Base-by-base conservation (phyloP, 1,140 invertebrate species). In the Lordiphosa collinella region DNA sequence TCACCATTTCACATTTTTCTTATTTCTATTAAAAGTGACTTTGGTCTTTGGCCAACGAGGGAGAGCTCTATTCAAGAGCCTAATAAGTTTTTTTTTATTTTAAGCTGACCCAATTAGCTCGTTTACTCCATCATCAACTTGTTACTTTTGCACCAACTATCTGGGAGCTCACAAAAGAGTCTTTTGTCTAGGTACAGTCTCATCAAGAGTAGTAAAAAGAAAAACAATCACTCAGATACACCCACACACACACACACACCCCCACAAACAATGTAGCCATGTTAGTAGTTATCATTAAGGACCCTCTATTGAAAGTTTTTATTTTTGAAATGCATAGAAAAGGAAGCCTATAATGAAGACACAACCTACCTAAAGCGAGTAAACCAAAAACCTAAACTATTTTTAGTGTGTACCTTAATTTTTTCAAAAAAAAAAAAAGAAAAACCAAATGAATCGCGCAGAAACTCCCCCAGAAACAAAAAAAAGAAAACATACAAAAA, bases 351-450 rank as follows among this genome's bases (percentile, higher is more conserved):
- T 32, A 13, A 41, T n/a, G 36, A 53, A 68, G 35, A 82, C 78
- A 84, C 52, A 85, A 73, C 79, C 68, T 85, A 84, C 79, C 79
- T 84, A 85, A 78, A 79, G 64, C 58, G 73, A 82, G 57, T 29
- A 52, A 52, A 52, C 38, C 25, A 52, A 69, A 68, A 82, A 76
- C 51, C 82, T 76, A 84, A 82, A 86, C 82, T 86, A 86, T 86
- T 86, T 85, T 86, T 86, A 86, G 73, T 86, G 70, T 68, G 82
- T 86, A 86, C 82, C 82, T 86, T 78, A 72, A 70, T 86, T 86
- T 69, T 78, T 75, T 84, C 52, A 53, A 62, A 29, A 29, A 29
- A 25, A 25, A 25, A 29, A 53, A 62, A 29, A 29, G 8, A 25
- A 25, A 25, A 29, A 74, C 60, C 49, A 44, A 55, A 78, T 59